A percentile compares a stretch with the other conserved stretches of the same genome.
Conservation (phyloP, 2,888 invertebrate genomes). For the Microctonus aethiopoides region DNA sequence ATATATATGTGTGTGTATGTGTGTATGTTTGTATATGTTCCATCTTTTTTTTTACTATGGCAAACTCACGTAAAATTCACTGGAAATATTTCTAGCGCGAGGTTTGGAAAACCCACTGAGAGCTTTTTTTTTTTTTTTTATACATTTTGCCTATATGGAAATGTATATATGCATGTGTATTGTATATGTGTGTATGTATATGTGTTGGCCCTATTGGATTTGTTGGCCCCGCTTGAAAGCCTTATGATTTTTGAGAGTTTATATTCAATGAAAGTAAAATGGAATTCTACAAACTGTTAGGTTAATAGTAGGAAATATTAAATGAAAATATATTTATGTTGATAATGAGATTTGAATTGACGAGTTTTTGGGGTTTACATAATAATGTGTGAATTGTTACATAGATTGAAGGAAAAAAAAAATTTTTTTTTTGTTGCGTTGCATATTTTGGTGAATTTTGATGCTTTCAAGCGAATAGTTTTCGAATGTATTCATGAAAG, state of each 20-base stretch:
- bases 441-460: too few relatives aligned
- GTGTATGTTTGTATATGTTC: background rate
- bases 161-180: background rate
- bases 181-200: too few relatives aligned
- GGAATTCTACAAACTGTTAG: background rate
- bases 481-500: too few relatives aligned
- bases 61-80: background rate
- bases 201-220: background rate
- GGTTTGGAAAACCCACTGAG: background rate
- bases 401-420: too few relatives aligned
- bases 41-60: background rate
- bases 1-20: background rate
- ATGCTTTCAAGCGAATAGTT: too few relatives aligned
- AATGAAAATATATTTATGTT: too few relatives aligned
- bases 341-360: too few relatives aligned
- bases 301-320: background rate
- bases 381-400: too few relatives aligned
- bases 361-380: too few relatives aligned
- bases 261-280: background rate
- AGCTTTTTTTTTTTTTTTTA: background rate
- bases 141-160: background rate
- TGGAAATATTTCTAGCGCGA: background rate
- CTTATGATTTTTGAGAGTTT: background rate
- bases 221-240: background rate
- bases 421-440: too few relatives aligned